Conservation (phyloP, 2,888 invertebrate genomes). For the Dusona sp. region DNA sequence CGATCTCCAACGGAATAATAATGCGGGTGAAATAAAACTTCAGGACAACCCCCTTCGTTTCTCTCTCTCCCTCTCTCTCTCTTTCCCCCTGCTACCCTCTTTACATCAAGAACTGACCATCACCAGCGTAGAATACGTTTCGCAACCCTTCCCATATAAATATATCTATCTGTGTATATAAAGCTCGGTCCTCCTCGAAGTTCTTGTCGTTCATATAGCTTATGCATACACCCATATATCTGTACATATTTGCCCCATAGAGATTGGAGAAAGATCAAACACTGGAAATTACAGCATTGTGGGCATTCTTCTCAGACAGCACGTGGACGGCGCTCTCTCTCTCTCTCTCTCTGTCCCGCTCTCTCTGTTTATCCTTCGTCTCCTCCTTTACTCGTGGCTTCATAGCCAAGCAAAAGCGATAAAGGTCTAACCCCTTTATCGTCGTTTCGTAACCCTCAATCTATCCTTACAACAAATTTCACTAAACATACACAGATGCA, state of each 20-base stretch:
- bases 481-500: background rate
- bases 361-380: slow-evolving; percentile 26
- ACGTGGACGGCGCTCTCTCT: slow-evolving; percentile 48
- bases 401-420: slow-evolving; percentile 56
- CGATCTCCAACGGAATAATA: slow-evolving; percentile 84
- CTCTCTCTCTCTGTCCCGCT: slow-evolving; percentile 52
- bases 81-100: slow-evolving; percentile 33
- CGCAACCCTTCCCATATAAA: slow-evolving; percentile 60
- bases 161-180: slow-evolving; percentile 1
- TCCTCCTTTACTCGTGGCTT: slow-evolving; percentile 4
- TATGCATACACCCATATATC: background rate
- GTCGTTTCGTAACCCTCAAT: slow-evolving; percentile 21
- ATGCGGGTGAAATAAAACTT: slow-evolving; percentile 84
- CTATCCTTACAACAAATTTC: background rate
- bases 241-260: slow-evolving; percentile 36
- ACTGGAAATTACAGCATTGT: slow-evolving; percentile 84
- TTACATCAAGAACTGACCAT: slow-evolving; percentile 66
- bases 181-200: background rate
- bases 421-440: background rate
- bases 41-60: slow-evolving; percentile 65
- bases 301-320: slow-evolving; percentile 80
- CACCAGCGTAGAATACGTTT: slow-evolving; percentile 53
- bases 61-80: slow-evolving; percentile 51
- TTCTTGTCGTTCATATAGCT: slow-evolving; percentile 20
- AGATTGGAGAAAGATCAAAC: slow-evolving; percentile 80